Base-by-base conservation (phyloP, 2,797 vertebrate genomes). In the Hemibagrus guttatus region DNA sequence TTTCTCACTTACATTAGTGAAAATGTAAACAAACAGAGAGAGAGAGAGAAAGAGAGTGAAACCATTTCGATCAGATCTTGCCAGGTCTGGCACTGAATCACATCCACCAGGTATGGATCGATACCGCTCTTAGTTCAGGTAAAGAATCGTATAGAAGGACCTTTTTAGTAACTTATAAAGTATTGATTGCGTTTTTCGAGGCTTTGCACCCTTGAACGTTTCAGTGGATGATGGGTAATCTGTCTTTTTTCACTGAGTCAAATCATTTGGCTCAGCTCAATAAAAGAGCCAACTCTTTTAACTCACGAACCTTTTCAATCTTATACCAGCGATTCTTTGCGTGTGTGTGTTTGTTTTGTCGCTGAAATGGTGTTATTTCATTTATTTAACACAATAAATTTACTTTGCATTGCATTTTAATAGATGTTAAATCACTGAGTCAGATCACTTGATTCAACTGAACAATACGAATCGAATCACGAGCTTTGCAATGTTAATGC, bases 71-170 rank as follows among this genome's bases (percentile, higher is more conserved):
- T 21, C 58, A 23, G 12, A 46, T 31, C 59, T 75, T 35, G 6
- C 28, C 59, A 14, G 12, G 52, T 56, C 42, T 46, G 42, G 68
- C 69, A 4, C 84, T 28, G n/a, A 84, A 28, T 64, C 66, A 74
- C 74, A 54, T 81, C 35, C 58, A 80, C 58, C 75, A 84, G 76
- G n/a, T 42, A 61, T 52, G 78, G 86, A 69, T 86, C 81, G 28
- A 87, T 87, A n/a, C 74, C 86, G 72, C 31, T 87, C 80, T 84
- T 87, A 83, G 87, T 54, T 35, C 80, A 86, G 82, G 85, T 84
- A 56, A 86, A 61, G 85, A 78, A 84, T 88, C 82, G 5, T 12
- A 78, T n/a, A 84, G 56, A 76, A 72, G 64, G 63, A n/a, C 86
- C 42, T 89, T 81, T 76, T 87, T 58, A 82, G 58, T 16, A 79